Percentiles rank a stretch among this genome's conserved stretches.
Evolutionary conservation across 2,888 invertebrate species (phyloP).

Genomic region (Petrophora chlorosata): DNA sequence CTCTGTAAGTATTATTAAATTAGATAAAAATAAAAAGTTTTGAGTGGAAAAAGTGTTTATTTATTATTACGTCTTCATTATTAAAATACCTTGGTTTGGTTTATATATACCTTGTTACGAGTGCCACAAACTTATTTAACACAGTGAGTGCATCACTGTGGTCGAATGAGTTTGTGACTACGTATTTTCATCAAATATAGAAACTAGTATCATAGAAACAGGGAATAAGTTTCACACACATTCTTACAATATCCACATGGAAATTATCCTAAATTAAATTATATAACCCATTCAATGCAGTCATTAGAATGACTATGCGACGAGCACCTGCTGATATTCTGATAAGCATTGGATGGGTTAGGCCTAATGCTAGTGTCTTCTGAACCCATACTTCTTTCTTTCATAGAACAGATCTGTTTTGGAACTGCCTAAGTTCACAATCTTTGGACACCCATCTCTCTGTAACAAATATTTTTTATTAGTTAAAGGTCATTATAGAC

Average conservation of each 20-base stretch:
- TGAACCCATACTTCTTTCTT: slow-evolving; percentile 99
- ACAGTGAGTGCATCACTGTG: no score
- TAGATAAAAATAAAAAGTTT: no score
- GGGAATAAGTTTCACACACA: no score
- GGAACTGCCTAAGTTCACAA: slow-evolving; percentile 99
- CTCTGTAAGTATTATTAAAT: no score
- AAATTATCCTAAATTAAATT: background rate
- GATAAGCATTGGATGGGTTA: slow-evolving; percentile 26
- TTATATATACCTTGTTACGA: no score
- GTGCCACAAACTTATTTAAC: no score
- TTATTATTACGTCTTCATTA: no score
- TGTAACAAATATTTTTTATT: slow-evolving; percentile 60
- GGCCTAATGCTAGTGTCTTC: slow-evolving; percentile 87
- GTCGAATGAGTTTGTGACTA: no score
- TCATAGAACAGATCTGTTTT: slow-evolving; percentile 99
- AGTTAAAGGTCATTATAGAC: background rate
- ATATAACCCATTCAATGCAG: slow-evolving; percentile 11
- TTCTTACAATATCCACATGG: no score
- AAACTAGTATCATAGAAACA: no score
- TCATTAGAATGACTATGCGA: slow-evolving; percentile 10
- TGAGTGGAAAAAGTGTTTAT: no score
- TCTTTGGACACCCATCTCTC: slow-evolving; percentile 99
- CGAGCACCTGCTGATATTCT: background rate
- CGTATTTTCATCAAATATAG: no score
- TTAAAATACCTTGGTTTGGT: background rate